A percentile compares a stretch with the other conserved stretches of the same genome.
Conservation (phyloP, 2,797 vertebrate genomes). For the Spea hammondii region DNA sequence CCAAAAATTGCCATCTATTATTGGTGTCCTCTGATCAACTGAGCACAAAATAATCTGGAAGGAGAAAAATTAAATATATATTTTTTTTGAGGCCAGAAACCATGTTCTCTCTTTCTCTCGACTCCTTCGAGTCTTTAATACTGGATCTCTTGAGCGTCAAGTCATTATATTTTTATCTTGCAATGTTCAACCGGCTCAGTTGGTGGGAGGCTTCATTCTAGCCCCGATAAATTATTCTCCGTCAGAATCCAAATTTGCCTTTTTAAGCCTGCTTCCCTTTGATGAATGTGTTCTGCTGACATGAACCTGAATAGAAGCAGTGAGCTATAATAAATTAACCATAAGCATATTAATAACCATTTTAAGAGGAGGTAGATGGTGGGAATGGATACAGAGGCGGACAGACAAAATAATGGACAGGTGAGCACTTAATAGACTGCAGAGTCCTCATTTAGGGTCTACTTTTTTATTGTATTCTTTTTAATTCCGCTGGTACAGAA, state of each 20-base stretch:
- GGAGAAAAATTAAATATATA: constrained; percentile 19
- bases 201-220: constrained; percentile 59
- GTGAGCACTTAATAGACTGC: constrained; percentile 56
- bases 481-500: constrained; percentile 50
- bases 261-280: constrained; percentile 63
- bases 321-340: constrained; percentile 62
- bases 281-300: constrained; percentile 66
- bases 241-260: constrained; percentile 67
- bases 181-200: constrained; percentile 52
- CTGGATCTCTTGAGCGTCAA: constrained; percentile 44
- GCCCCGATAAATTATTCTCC: constrained; percentile 70
- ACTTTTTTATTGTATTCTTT: constrained; percentile 39
- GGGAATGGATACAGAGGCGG: constrained; percentile 58
- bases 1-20: background rate
- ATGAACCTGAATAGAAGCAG: constrained; percentile 59
- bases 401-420: constrained; percentile 55
- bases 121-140: constrained; percentile 13
- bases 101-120: background rate
- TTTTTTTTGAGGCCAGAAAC: constrained; percentile 25
- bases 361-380: constrained; percentile 54
- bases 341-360: constrained; percentile 61
- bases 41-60: background rate
- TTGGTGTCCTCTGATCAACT: constrained; percentile 29
- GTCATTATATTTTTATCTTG: constrained; percentile 53
- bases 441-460: constrained; percentile 47